Percentiles rank a stretch among this genome's conserved stretches.
Conservation (phyloP, 1,140 invertebrate genomes). For the Stegodyphus mimosarum region DNA sequence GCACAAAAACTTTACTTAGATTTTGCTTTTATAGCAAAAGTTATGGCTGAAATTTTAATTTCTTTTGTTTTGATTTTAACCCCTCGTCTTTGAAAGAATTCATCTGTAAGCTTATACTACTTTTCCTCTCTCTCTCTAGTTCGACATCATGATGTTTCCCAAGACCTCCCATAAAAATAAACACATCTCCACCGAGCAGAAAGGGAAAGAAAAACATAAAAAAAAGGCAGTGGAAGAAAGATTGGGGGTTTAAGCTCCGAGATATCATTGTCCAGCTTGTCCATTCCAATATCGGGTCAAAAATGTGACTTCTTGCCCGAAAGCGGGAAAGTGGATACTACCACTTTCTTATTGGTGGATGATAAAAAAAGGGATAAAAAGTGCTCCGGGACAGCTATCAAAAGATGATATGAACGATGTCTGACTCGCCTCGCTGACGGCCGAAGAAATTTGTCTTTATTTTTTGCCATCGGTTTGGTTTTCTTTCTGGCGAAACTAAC, state of each 20-base stretch:
- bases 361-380: background rate
- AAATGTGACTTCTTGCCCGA: conserved; percentile 22
- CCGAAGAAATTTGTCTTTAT: conserved; percentile 9
- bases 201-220: background rate
- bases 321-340: conserved; percentile 34
- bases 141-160: no score
- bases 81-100: no score
- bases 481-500: no score
- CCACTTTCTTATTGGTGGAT: background rate
- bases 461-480: background rate
- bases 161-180: conserved; percentile 5
- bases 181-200: background rate
- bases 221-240: conserved; percentile 3
- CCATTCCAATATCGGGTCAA: conserved; percentile 32
- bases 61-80: no score
- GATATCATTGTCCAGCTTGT: conserved; percentile 51
- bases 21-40: no score
- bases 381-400: background rate
- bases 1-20: no score
- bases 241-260: conserved; percentile 34
- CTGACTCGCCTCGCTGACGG: conserved; percentile 20
- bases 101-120: no score
- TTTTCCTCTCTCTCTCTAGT: no score
- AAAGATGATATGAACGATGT: conserved; percentile 46
- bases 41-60: no score